Conservation (phyloP, 2,888 invertebrate genomes). For the Pherbina coryleti region DNA sequence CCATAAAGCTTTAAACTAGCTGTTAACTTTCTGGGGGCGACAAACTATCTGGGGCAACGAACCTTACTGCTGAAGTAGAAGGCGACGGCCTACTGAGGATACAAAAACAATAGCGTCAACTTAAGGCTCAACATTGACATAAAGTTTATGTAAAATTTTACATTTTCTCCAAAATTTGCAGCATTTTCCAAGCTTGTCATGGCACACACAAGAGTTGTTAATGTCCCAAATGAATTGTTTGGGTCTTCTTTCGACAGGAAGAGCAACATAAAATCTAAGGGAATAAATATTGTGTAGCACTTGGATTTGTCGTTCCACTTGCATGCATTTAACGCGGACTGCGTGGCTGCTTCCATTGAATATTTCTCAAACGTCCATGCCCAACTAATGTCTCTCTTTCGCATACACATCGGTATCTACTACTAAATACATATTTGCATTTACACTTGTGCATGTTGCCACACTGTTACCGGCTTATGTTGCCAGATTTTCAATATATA, state of each 20-base stretch:
- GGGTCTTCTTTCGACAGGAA: not conserved
- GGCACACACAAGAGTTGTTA: not conserved
- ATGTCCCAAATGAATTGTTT: conserved; percentile 7
- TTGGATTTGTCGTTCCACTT: not conserved
- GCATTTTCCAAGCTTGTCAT: not conserved
- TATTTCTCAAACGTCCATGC: not conserved
- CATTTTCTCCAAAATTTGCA: not conserved
- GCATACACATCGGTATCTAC: not conserved
- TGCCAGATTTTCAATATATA: too few species aligned
- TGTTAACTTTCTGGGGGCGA: conserved; percentile 39
- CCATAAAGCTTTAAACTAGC: conserved; percentile 41
- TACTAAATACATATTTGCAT: too few species aligned
- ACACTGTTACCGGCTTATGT: too few species aligned
- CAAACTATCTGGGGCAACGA: conserved; percentile 37
- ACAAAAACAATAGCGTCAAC: too few species aligned
- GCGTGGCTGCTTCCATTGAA: not conserved
- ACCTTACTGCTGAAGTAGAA: conserved; percentile 1
- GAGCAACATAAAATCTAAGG: conserved; percentile 4
- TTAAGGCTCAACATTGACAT: not conserved
- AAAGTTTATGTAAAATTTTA: not conserved
- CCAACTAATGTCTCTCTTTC: not conserved
- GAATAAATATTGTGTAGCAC: not conserved
- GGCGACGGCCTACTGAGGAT: too few species aligned
- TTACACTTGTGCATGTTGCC: too few species aligned
- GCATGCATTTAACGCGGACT: not conserved